Evolutionary conservation across 2,888 invertebrate genomes (phyloP), one percentile per base, ranked within the genome.

Genomic region (Catocala nupta): DNA sequence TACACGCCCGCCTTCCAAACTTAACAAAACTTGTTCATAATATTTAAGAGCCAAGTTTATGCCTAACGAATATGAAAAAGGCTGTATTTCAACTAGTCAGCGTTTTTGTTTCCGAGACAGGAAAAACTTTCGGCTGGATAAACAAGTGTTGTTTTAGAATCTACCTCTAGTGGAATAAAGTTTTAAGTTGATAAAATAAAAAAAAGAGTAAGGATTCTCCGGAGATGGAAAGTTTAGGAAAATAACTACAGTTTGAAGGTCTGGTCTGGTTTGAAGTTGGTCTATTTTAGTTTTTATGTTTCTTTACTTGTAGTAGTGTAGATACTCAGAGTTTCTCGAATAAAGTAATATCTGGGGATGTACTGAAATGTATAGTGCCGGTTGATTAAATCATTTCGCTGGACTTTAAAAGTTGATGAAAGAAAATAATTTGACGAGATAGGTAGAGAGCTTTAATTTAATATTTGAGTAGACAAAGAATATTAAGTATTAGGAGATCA

Each of bases 31-130:
- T 76, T 76, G 50, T 55, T 70, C 53, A 50, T 63, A 80, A 82
- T 80, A 82, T 87, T 87, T 86, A 87, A 88, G 82, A 85, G 84
- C 77, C 74, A 85, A 87, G 85, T 87, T 87, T 79, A 55, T 51
- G 47, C 56, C 68, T 70, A 68, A 71, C 70, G 65, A 78, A 81
- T 77, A 80, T 77, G 61, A 78, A 78, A 81, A 77, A 75, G 68
- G 65, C 61, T 61, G 63, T 74, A 77, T 71, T 69, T 76, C 60
- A 77, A 77, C 66, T 76, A 69, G 61, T 55, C 69, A 61, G 62
- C 61, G 61, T 72, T 71, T 77, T 75, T 43, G 10, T 47, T 70
- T 68, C 68, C 8, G 58, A 53, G 36, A 9, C 60, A 59, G 52
- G 39, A 33, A 62, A 77, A 71, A 80, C 75, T 65, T 59, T 67